Percentiles rank a stretch among this genome's conserved stretches.
phyloP scores from a whole-genome alignment of 2,888 invertebrate genomes.

The Hirtodrosophila duncani region DNA sequence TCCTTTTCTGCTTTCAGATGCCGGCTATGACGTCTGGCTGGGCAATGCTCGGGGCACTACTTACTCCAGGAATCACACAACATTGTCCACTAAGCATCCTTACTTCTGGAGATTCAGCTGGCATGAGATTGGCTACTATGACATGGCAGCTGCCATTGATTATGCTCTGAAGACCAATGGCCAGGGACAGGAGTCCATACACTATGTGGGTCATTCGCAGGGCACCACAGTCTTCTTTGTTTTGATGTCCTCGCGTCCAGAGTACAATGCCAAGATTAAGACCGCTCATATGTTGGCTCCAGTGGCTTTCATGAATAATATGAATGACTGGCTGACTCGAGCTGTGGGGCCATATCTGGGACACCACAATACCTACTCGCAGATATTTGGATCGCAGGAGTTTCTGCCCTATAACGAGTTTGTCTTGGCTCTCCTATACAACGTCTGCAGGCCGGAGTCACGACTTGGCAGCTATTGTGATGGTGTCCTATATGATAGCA shows the following conservation, averaged over 20 bases:
- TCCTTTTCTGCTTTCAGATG: conserved; percentile 63
- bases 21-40: conserved; percentile 73
- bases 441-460: conserved; percentile 75
- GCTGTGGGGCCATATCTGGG: neutral
- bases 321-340: conserved; percentile 19
- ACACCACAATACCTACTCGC: neutral
- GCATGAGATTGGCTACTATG: conserved; percentile 89
- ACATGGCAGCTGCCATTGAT: conserved; percentile 52
- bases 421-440: conserved; percentile 76
- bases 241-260: conserved; percentile 53
- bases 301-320: conserved; percentile 78
- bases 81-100: conserved; percentile 19
- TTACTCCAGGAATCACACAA: conserved; percentile 44
- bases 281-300: conserved; percentile 68
- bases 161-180: conserved; percentile 52
- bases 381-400: conserved; percentile 1
- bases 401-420: conserved; percentile 4
- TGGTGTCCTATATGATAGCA: conserved; percentile 50
- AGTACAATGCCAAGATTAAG: conserved; percentile 65
- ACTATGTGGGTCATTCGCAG: conserved; percentile 72
- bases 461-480: conserved; percentile 56
- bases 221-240: conserved; percentile 62
- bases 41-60: conserved; percentile 68
- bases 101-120: conserved; percentile 81
- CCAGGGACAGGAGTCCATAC: conserved; percentile 46